Percentiles rank a stretch among this genome's conserved stretches.
phyloP scores from a whole-genome alignment of 2,888 invertebrate genomes.

The Philereme vetulata region DNA sequence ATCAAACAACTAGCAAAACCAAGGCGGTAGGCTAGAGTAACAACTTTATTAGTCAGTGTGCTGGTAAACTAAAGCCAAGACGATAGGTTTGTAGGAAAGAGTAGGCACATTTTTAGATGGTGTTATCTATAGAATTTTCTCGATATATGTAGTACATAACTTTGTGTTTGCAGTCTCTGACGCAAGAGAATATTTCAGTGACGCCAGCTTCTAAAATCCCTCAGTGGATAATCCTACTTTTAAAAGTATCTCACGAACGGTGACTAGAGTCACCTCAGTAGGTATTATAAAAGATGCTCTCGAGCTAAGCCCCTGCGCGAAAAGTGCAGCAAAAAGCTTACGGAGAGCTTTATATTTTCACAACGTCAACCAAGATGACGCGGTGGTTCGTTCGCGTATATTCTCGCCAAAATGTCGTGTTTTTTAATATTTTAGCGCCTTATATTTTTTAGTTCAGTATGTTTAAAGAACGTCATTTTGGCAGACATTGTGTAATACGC shows the following conservation, averaged over 20 bases:
- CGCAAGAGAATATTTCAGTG: constrained; percentile 13
- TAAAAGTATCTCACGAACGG: constrained; percentile 19
- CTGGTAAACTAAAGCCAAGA: too few species aligned
- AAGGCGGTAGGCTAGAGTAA: too few species aligned
- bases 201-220: constrained; percentile 12
- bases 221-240: constrained; percentile 22
- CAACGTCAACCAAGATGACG: constrained; percentile 17
- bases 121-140: too few species aligned
- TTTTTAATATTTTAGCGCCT: too few species aligned
- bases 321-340: constrained; percentile 29
- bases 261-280: constrained; percentile 6
- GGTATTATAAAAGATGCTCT: constrained; percentile 24
- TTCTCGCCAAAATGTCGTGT: constrained; percentile 3
- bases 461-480: too few species aligned
- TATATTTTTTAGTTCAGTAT: too few species aligned
- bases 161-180: constrained; percentile 1
- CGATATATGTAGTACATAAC: too few species aligned
- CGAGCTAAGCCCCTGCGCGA: constrained; percentile 15
- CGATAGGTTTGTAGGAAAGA: too few species aligned
- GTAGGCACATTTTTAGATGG: too few species aligned
- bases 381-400: background rate
- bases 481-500: too few species aligned
- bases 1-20: too few species aligned
- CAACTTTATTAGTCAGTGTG: too few species aligned
- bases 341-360: constrained; percentile 18